Conservation (phyloP, 2,888 invertebrate genomes). For the Allygus modestus region DNA sequence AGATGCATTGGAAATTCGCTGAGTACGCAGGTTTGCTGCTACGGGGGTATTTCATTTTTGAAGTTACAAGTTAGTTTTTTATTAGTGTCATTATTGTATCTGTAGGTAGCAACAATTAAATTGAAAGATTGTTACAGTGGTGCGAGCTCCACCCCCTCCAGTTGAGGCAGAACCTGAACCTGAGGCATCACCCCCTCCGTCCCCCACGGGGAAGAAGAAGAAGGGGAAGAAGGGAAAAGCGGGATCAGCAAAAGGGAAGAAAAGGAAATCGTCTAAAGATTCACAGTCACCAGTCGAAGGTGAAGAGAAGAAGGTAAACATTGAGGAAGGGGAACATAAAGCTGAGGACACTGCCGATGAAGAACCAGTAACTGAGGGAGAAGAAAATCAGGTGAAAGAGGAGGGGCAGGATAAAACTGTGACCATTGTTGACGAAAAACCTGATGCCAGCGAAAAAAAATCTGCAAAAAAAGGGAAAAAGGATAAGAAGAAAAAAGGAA, state of each 20-base stretch:
- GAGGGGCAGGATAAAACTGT: constrained; percentile 60
- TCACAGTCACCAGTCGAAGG: constrained; percentile 62
- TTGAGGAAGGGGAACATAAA: constrained; percentile 72
- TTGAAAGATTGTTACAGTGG: background rate
- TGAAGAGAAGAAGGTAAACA: constrained; percentile 69
- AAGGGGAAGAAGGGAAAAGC: constrained; percentile 60
- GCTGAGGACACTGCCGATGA: constrained; percentile 64
- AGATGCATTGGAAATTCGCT: no score
- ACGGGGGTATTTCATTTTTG: no score
- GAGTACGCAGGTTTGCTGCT: no score
- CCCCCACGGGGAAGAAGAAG: constrained; percentile 42
- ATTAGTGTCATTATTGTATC: no score
- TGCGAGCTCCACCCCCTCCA: constrained; percentile 73
- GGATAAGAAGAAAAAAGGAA: constrained; percentile 66
- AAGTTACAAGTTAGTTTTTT: no score
- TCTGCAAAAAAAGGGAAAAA: constrained; percentile 73
- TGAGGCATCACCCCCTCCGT: constrained; percentile 48
- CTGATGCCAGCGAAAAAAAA: constrained; percentile 72
- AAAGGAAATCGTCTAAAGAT: constrained; percentile 65
- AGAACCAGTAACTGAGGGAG: constrained; percentile 67
- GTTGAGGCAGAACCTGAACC: constrained; percentile 67
- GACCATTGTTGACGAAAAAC: constrained; percentile 62
- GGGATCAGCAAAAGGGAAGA: constrained; percentile 54
- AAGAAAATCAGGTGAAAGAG: background rate
- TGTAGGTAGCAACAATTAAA: background rate